Evolutionary conservation across 2,113 vertebrate genomes (phyloP).

Genomic region (Eudyptes chrysolophus): DNA sequence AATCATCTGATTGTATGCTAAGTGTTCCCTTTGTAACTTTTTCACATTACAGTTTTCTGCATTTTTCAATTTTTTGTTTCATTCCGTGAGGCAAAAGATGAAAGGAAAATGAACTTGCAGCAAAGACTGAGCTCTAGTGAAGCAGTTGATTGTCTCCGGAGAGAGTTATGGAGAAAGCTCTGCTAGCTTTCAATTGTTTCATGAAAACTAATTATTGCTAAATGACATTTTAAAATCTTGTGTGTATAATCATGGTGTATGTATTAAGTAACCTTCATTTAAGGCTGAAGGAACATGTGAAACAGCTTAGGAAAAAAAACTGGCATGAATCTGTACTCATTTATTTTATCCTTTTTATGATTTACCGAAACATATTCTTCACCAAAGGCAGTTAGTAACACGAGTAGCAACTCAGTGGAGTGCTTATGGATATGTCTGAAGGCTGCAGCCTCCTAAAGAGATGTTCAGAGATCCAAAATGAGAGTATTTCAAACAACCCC

Average conservation of each 20-base stretch:
- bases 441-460: neutral
- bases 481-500: neutral
- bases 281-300: conserved; percentile 25
- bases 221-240: conserved; percentile 56
- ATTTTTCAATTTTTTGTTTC: neutral
- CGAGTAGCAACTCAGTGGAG: neutral
- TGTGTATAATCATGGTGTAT: neutral
- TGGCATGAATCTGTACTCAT: neutral
- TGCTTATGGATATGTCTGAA: neutral
- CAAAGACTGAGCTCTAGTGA: conserved; percentile 51
- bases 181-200: conserved; percentile 65
- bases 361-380: neutral
- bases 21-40: neutral
- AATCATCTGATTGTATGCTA: neutral
- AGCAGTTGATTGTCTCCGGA: conserved; percentile 50
- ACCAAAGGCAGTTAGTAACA: neutral
- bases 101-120: conserved; percentile 44
- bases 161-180: conserved; percentile 58
- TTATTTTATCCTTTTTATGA: neutral
- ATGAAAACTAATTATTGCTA: conserved; percentile 66
- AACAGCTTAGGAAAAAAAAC: neutral
- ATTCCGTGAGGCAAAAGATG: neutral
- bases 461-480: neutral
- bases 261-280: conserved; percentile 6
- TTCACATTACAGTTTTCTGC: neutral